Base-by-base conservation (phyloP, 1,140 invertebrate species). In the Mactra quadrangularis region DNA sequence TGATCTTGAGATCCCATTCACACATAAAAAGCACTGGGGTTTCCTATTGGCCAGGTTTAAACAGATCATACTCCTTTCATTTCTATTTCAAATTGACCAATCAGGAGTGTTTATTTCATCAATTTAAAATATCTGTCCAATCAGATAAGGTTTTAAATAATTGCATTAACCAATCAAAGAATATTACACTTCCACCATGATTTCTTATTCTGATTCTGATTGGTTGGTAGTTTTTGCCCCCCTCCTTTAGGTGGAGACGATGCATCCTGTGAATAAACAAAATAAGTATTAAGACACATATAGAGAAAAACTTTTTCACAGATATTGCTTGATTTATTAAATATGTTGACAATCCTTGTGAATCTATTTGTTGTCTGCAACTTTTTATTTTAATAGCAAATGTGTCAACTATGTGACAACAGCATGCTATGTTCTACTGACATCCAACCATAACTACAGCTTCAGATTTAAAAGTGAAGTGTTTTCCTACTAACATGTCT, bases 131-230 rank as follows among this genome's bases (percentile, higher is more conserved):
- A 68, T 53, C 62, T 78, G 76, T 78, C 76, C 76, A 78, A 78
- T 78, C 76, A 66, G 76, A 78, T 68, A 29, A 68, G 19, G 64
- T 6, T 25, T 78, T 45, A 68, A n/a, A n/a, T 27, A 74, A 35
- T 57, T 47, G 27, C 17, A 60, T 31, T 33, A 38, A 50, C 66
- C 53, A 83, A 85, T 91, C 90, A 91, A 38, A 91, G 86, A 78
- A 91, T 87, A 60, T 83, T 84, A 87, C 90, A 91, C 76, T 85
- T 84, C 88, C 88, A 91, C 52, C 87, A 86, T 38, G 90, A 88
- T 70, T 89, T 90, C 78, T 91, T 90, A 15, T 84, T 79, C 57
- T 77, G 75, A 35, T 77, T 81, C 45, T 89, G 85, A 76, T 89
- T 89, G 55, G 85, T 78, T 27, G 75, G 68, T 60, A 90, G 83